Evolutionary conservation across 2,113 vertebrate genomes (phyloP).

Genomic region (Cardinalis cardinalis): DNA sequence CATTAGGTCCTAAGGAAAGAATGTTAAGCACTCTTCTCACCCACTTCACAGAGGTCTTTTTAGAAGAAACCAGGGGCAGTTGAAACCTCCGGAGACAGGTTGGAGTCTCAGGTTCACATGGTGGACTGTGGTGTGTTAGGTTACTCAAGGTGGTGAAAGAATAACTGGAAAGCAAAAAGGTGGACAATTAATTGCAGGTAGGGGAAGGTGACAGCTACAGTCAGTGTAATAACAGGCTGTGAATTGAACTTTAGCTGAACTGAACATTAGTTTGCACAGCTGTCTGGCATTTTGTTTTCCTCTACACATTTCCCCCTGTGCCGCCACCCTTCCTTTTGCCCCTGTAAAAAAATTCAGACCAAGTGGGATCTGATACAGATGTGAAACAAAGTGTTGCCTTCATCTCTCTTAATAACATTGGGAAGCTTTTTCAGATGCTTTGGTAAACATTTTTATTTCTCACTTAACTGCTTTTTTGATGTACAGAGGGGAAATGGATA

Average conservation of each 20-base stretch:
- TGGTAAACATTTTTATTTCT: neutral
- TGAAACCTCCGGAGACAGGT: neutral
- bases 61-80: neutral
- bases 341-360: neutral
- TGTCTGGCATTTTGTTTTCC: neutral
- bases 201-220: neutral
- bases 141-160: neutral
- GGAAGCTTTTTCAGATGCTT: neutral
- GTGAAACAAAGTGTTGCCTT: neutral
- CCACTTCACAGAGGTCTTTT: neutral
- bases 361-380: neutral
- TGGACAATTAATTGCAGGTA: neutral
- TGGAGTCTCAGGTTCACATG: accelerated
- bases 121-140: neutral
- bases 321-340: accelerated
- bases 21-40: neutral
- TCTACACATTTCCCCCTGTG: accelerated
- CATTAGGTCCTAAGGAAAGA: neutral
- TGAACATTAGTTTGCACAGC: neutral
- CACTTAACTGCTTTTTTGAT: neutral
- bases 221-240: neutral
- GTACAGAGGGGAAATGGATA: neutral
- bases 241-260: neutral
- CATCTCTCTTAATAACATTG: neutral
- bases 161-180: neutral